Percentiles rank a stretch among this genome's conserved stretches.
phyloP scores from a whole-genome alignment of 1,140 invertebrate genomes.

The Tetramorium alpestre region DNA sequence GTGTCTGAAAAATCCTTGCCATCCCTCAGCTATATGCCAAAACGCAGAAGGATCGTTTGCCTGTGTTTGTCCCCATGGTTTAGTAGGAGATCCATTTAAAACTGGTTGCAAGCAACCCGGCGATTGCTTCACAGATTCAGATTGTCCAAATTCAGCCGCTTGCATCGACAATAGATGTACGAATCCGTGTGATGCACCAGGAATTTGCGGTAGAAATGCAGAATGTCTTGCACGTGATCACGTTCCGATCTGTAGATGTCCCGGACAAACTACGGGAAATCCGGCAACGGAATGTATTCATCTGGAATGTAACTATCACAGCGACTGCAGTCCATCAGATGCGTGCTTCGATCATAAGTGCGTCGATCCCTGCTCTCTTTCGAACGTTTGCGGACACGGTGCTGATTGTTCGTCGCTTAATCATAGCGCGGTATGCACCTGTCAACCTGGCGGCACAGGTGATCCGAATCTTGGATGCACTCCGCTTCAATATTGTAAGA shows the following conservation, averaged over 20 bases:
- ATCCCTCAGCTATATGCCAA: slow-evolving; percentile 90
- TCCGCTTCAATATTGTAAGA: slow-evolving; percentile 91
- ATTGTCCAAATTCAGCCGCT: slow-evolving; percentile 92
- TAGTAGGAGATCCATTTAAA: slow-evolving; percentile 91
- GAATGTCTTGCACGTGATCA: slow-evolving; percentile 90
- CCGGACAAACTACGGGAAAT: slow-evolving; percentile 91
- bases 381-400: slow-evolving; percentile 93
- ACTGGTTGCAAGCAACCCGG: slow-evolving; percentile 91
- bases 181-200: slow-evolving; percentile 91
- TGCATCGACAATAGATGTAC: slow-evolving; percentile 92
- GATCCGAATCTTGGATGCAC: slow-evolving; percentile 94
- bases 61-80: slow-evolving; percentile 91
- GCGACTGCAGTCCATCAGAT: slow-evolving; percentile 90
- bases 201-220: slow-evolving; percentile 91
- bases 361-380: slow-evolving; percentile 91
- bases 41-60: slow-evolving; percentile 92
- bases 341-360: slow-evolving; percentile 93
- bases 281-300: slow-evolving; percentile 89
- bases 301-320: slow-evolving; percentile 92
- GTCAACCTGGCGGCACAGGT: slow-evolving; percentile 92
- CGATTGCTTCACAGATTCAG: slow-evolving; percentile 92
- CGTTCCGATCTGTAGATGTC: slow-evolving; percentile 91
- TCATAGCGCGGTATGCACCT: slow-evolving; percentile 92
- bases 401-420: slow-evolving; percentile 90
- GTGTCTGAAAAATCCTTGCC: slow-evolving; percentile 92